Evolutionary conservation across 2,888 invertebrate species (phyloP).

Genomic region (Parapristionchus giblindavisi): DNA sequence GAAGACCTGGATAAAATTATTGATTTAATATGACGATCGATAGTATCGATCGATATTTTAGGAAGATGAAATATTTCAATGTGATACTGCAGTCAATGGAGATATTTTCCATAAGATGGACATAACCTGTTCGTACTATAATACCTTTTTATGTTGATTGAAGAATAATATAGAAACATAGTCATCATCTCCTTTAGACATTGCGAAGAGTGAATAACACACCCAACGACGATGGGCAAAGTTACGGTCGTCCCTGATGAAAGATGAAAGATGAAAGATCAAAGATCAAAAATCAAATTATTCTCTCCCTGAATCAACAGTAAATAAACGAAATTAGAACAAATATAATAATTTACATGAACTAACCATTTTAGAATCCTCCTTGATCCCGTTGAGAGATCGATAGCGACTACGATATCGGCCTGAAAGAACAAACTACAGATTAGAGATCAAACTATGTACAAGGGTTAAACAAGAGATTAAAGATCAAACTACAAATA

Average conservation of each 20-base stretch:
- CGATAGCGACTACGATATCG: constrained; percentile 24
- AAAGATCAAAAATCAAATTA: background rate
- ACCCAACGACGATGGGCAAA: constrained; percentile 39
- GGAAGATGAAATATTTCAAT: too few relatives aligned
- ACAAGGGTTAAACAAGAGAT: background rate
- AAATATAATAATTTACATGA: too few relatives aligned
- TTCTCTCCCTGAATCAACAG: background rate
- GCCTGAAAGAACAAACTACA: constrained; percentile 7
- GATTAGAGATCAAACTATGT: background rate
- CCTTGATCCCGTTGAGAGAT: constrained; percentile 15
- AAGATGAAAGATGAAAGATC: background rate
- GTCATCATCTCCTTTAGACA: constrained; percentile 12
- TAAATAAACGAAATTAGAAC: too few relatives aligned
- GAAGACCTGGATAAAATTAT: constrained; percentile 32
- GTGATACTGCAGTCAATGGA: background rate
- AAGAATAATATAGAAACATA: constrained; percentile 36
- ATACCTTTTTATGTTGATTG: constrained; percentile 38
- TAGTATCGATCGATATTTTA: background rate
- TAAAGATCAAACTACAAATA: too few relatives aligned
- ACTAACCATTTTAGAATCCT: constrained; percentile 24
- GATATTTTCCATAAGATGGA: background rate
- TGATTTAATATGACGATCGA: background rate
- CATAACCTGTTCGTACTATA: background rate
- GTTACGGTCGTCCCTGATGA: constrained; percentile 32
- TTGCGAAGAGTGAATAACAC: constrained; percentile 33